A percentile compares a stretch with the other conserved stretches of the same genome.
Evolutionary conservation across 1,140 invertebrate genomes (phyloP).

Genomic region (Drosophila subpulchrella): DNA sequence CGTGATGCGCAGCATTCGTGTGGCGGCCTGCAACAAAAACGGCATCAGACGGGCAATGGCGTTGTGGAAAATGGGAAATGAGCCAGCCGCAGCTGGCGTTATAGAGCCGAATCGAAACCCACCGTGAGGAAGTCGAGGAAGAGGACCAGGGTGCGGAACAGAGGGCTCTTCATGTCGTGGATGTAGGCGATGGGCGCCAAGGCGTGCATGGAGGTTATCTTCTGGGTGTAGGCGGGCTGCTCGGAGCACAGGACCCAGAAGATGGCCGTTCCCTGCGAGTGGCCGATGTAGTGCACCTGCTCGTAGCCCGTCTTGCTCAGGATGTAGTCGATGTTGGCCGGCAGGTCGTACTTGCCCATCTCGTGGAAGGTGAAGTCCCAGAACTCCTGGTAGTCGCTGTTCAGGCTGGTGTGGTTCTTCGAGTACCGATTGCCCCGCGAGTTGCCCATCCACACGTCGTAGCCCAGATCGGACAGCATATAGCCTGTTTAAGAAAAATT

Average conservation of each 20-base stretch:
- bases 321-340: slow-evolving; percentile 90
- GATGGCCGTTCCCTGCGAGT: slow-evolving; percentile 88
- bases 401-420: slow-evolving; percentile 86
- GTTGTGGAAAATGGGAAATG: slow-evolving; percentile 17
- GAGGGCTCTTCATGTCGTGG: slow-evolving; percentile 86
- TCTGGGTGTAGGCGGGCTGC: slow-evolving; percentile 88
- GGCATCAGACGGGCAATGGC: slow-evolving; percentile 12
- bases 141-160: slow-evolving; percentile 75
- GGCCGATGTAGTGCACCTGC: slow-evolving; percentile 89
- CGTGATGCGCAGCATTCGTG: slow-evolving; percentile 85
- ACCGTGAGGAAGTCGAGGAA: slow-evolving; percentile 74
- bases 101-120: slow-evolving; percentile 1
- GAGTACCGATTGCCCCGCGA: slow-evolving; percentile 89
- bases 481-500: slow-evolving; percentile 77
- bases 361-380: slow-evolving; percentile 94
- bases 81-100: not conserved
- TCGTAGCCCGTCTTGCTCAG: slow-evolving; percentile 86
- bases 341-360: slow-evolving; percentile 91
- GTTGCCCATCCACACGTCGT: slow-evolving; percentile 92
- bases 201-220: slow-evolving; percentile 88
- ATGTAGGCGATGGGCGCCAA: slow-evolving; percentile 89
- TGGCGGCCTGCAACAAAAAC: slow-evolving; percentile 78
- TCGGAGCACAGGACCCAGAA: slow-evolving; percentile 88
- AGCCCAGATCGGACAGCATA: slow-evolving; percentile 85
- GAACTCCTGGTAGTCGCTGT: slow-evolving; percentile 87